Conservation (phyloP, 2,113 vertebrate genomes). For the Bubo bubo region DNA sequence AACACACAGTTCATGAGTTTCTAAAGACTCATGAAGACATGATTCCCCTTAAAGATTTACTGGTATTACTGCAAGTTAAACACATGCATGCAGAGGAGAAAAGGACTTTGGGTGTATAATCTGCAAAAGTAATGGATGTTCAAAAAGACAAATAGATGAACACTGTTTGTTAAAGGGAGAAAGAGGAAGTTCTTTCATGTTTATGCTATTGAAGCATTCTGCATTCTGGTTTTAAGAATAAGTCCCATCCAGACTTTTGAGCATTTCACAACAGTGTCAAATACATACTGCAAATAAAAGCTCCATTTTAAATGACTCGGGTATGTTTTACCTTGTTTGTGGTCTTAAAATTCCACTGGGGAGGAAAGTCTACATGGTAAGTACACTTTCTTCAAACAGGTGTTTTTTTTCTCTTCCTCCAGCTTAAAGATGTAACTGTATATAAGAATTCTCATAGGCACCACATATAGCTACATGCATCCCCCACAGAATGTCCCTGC, state of each 20-base stretch:
- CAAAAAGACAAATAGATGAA: not conserved
- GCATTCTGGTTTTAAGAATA: not conserved
- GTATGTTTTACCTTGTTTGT: not conserved
- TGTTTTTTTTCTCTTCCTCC: not conserved
- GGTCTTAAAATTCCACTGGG: not conserved
- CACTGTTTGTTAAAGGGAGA: not conserved
- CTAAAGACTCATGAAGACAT: not conserved
- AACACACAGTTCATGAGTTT: not conserved
- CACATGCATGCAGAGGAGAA: not conserved
- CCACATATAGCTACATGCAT: rapidly evolving
- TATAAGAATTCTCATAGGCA: not conserved
- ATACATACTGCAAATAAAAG: not conserved
- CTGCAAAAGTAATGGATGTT: not conserved
- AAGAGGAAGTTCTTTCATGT: not conserved
- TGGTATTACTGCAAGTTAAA: not conserved
- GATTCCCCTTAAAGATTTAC: not conserved
- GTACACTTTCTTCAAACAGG: not conserved
- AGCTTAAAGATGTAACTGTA: not conserved
- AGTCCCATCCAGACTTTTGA: not conserved
- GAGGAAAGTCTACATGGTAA: not conserved
- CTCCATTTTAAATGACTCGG: not conserved
- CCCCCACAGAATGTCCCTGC: not conserved
- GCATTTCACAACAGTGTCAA: not conserved
- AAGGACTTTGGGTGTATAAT: not conserved
- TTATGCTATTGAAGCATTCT: not conserved